Percentiles rank a stretch among this genome's conserved stretches.
These are phyloP conservation scores for Steatornis caripensis DNA, from an alignment of 2,113 vertebrate species.

Conservation along the genomic window DNA sequence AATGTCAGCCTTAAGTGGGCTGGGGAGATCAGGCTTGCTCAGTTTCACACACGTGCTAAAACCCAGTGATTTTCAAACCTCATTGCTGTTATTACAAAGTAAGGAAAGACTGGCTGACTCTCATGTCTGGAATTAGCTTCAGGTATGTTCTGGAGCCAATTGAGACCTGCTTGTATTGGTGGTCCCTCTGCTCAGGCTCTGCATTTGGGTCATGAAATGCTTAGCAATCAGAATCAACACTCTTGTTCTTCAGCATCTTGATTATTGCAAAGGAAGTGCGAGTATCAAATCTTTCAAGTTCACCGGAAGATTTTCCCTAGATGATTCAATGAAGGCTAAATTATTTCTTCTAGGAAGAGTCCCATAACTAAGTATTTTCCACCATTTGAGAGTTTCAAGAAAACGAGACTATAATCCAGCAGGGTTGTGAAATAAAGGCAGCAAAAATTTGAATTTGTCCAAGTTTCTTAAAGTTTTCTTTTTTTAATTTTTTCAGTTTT, in stretches of 20 bases:
- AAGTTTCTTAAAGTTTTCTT: background rate
- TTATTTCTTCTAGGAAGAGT: background rate
- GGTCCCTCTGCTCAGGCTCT: background rate
- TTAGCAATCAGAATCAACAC: background rate
- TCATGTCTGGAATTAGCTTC: background rate
- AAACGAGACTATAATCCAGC: background rate
- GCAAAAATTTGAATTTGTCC: background rate
- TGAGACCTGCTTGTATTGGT: background rate
- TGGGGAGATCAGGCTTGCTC: background rate
- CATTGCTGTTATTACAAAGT: background rate
- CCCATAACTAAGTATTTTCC: background rate
- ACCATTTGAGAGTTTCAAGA: background rate
- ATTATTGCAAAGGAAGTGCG: background rate
- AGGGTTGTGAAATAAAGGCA: background rate
- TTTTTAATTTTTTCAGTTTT: background rate
- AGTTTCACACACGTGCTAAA: background rate
- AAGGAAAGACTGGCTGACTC: background rate
- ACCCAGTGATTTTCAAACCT: background rate
- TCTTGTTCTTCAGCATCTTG: background rate
- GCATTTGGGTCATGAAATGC: background rate
- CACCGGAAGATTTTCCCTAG: background rate
- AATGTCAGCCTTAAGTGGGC: background rate
- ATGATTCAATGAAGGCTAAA: background rate
- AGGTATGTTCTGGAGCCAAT: background rate
- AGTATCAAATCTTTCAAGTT: background rate